Percentiles rank a stretch among this genome's conserved stretches.
phyloP scores from a whole-genome alignment of 1,140 invertebrate genomes.

The Mactra quadrangularis region DNA sequence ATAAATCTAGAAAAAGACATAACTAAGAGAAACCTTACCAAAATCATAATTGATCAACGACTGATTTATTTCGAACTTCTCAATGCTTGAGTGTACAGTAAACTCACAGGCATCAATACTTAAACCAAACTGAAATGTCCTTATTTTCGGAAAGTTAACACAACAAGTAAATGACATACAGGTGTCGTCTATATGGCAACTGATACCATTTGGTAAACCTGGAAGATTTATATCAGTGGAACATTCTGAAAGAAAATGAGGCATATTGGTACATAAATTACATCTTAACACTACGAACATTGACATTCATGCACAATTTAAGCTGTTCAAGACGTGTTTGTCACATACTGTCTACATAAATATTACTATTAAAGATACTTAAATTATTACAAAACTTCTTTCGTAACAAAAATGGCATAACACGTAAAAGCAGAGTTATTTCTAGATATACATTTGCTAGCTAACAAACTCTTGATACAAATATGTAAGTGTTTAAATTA shows the following conservation, averaged over 20 bases:
- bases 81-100: constrained; percentile 14
- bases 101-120: constrained; percentile 19
- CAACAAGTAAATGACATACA: constrained; percentile 9
- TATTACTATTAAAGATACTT: too few relatives aligned
- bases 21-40: too few relatives aligned
- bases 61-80: constrained; percentile 29
- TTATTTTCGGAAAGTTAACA: constrained; percentile 2
- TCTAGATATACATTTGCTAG: background rate
- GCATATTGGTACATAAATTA: too few relatives aligned
- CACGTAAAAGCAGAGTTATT: background rate
- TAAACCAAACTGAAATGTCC: constrained; percentile 13
- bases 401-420: background rate
- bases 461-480: background rate
- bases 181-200: constrained; percentile 11
- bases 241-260: constrained; percentile 38
- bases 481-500: too few relatives aligned
- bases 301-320: too few relatives aligned
- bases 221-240: background rate
- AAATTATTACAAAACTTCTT: too few relatives aligned
- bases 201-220: constrained; percentile 9
- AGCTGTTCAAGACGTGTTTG: too few relatives aligned
- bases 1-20: background rate
- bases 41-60: constrained; percentile 40
- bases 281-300: too few relatives aligned
- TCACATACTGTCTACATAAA: too few relatives aligned